Conservation (phyloP, 2,888 invertebrate genomes). For the Dryococelus australis region DNA sequence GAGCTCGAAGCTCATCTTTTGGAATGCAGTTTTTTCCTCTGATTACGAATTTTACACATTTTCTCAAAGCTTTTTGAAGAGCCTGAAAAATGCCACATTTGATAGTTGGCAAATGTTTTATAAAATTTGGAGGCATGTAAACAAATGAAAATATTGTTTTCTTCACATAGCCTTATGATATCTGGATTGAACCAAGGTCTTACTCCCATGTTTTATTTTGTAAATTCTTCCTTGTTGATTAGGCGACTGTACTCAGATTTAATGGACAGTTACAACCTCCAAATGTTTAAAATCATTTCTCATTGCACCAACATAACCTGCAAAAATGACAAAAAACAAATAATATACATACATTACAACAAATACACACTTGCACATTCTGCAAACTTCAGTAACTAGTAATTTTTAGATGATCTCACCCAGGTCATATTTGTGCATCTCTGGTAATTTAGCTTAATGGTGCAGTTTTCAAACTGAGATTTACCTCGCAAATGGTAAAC, state of each 20-base stretch:
- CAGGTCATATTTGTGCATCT: neutral
- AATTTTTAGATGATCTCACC: neutral
- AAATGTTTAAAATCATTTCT: neutral
- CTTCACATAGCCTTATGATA: constrained; percentile 50
- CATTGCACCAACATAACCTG: neutral
- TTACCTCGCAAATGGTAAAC: neutral
- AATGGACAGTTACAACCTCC: neutral
- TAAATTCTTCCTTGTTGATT: neutral
- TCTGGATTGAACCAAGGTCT: constrained; percentile 46
- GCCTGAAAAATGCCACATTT: constrained; percentile 21
- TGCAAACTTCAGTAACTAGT: neutral
- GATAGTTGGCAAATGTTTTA: neutral
- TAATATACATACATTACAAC: neutral
- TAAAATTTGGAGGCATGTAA: constrained; percentile 39
- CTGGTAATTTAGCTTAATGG: neutral
- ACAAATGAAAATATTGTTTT: constrained; percentile 52
- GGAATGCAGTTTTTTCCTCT: neutral
- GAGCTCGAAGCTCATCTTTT: constrained; percentile 21
- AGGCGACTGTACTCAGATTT: neutral
- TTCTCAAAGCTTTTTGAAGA: constrained; percentile 8
- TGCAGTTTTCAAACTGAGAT: neutral
- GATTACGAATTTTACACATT: neutral
- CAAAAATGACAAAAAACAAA: neutral
- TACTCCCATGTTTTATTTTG: neutral
- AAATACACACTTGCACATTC: neutral